These are phyloP conservation scores for Nephrotoma appendiculata DNA, from an alignment of 2,888 invertebrate genomes.

Conservation along the genomic window DNA sequence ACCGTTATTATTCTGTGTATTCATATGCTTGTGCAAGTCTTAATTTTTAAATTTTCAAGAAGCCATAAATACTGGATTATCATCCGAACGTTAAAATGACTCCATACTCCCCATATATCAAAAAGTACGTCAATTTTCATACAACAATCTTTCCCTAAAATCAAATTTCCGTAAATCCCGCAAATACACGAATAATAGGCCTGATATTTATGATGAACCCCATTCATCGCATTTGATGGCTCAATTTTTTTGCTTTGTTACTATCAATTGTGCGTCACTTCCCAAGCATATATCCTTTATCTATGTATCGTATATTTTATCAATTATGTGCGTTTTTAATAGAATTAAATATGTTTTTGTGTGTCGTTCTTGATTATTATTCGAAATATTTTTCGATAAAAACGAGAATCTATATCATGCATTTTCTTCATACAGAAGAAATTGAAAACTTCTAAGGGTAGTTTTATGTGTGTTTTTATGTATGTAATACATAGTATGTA, in stretches of 20 bases:
- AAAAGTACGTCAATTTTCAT: background rate
- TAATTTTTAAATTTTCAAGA: background rate
- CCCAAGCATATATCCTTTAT: background rate
- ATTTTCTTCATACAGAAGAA: background rate
- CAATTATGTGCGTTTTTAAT: background rate
- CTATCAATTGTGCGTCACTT: background rate
- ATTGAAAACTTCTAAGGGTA: background rate
- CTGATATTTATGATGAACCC: background rate
- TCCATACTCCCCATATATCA: background rate
- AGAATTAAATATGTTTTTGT: background rate
- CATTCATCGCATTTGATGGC: background rate
- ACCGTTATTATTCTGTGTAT: no score
- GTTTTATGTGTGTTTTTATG: background rate
- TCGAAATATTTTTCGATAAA: background rate
- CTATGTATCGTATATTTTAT: background rate
- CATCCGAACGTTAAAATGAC: background rate
- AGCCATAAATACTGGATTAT: background rate
- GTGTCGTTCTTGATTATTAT: background rate
- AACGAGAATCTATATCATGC: background rate
- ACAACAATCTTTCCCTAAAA: background rate
- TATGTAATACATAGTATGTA: background rate
- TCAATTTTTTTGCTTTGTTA: background rate
- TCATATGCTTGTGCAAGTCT: no score
- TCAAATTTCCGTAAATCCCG: background rate
- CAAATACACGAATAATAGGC: background rate